These are phyloP conservation scores for Caenorhabditis imperialis DNA, from an alignment of 2,888 invertebrate genomes.

Conservation along the genomic window DNA sequence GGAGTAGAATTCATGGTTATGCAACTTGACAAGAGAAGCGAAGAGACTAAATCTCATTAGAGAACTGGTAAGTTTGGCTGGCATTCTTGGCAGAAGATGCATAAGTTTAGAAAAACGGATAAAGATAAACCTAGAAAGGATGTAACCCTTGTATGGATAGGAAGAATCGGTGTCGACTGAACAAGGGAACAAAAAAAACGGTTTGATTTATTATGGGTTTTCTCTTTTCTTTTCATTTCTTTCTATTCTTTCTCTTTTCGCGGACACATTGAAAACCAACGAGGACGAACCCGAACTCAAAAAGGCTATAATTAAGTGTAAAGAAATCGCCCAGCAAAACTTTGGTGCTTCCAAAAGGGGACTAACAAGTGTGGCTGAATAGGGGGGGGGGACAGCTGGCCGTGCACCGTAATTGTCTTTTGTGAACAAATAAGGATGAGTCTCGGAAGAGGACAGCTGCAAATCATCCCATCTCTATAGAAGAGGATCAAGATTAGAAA, in stretches of 20 bases:
- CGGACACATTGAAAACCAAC: constrained; percentile 5
- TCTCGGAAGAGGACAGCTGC: constrained; percentile 25
- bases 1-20: constrained; percentile 15
- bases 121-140: background rate
- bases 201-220: constrained; percentile 42
- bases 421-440: too few relatives aligned
- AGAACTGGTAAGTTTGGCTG: constrained; percentile 30
- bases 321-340: too few relatives aligned
- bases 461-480: constrained; percentile 23
- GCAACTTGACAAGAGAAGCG: constrained; percentile 16
- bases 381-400: too few relatives aligned
- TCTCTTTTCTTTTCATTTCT: constrained; percentile 17
- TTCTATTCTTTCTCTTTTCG: background rate
- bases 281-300: background rate
- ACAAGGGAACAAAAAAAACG: constrained; percentile 9
- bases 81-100: constrained; percentile 27
- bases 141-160: too few relatives aligned
- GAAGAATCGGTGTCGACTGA: too few relatives aligned
- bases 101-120: constrained; percentile 6
- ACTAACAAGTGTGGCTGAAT: too few relatives aligned
- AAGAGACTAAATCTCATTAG: constrained; percentile 38
- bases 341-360: too few relatives aligned
- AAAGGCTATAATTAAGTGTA: background rate
- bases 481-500: constrained; percentile 33
- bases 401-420: too few relatives aligned